Percentiles rank a stretch among this genome's conserved stretches.
These are phyloP conservation scores for Lytechinus pictus DNA, from an alignment of 35 echinoderm and acorn worm genomes.

Conservation along the genomic window DNA sequence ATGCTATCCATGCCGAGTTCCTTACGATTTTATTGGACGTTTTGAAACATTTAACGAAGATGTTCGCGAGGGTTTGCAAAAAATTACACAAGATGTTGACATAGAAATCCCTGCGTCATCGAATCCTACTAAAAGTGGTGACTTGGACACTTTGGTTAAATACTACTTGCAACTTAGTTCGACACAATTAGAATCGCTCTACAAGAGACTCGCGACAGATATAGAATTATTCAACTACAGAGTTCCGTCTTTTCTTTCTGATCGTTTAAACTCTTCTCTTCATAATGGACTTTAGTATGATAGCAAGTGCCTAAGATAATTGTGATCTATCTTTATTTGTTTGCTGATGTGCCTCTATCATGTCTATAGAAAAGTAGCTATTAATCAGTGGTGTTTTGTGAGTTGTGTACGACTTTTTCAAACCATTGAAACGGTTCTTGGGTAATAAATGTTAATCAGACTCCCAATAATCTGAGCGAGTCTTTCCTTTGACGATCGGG, in stretches of 20 bases:
- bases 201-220: background rate
- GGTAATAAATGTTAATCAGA: no score
- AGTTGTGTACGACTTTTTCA: no score
- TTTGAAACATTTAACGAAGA: constrained; percentile 79
- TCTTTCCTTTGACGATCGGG: no score
- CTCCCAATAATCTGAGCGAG: no score
- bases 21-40: constrained; percentile 74
- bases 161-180: constrained; percentile 19
- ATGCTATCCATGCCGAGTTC: constrained; percentile 62
- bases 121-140: constrained; percentile 52
- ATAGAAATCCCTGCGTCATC: background rate
- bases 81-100: background rate
- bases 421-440: no score
- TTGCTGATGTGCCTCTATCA: no score
- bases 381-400: no score
- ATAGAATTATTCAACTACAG: background rate
- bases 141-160: background rate
- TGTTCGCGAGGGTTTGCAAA: constrained; percentile 35
- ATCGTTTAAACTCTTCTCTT: background rate
- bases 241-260: background rate
- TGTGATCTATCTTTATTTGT: no score
- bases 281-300: background rate
- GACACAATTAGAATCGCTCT: background rate
- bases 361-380: no score
- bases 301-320: no score